A percentile compares a stretch with the other conserved stretches of the same genome.
Conservation (phyloP, 2,888 invertebrate genomes). For the Chirona hameri region DNA sequence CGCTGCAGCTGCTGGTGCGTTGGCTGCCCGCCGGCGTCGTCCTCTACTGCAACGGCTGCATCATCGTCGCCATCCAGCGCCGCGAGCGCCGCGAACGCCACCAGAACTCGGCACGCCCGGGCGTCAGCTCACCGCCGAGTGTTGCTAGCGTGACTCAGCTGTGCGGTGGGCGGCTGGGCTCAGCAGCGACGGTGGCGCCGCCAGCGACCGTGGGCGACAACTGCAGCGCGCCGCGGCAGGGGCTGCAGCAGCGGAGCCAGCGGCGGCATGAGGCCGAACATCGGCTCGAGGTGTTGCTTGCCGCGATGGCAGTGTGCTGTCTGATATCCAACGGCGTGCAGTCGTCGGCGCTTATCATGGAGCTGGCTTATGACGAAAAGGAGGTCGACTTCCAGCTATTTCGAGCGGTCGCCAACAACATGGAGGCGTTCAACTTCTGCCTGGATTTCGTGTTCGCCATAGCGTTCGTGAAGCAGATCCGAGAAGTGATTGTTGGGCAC, state of each 20-base stretch:
- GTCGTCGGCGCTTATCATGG: background rate
- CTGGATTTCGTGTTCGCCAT: slow-evolving; percentile 22
- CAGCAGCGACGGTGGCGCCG: too few species aligned
- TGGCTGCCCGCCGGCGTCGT: background rate
- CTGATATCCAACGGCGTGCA: background rate
- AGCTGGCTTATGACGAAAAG: background rate
- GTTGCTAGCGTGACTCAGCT: background rate
- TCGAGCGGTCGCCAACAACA: background rate
- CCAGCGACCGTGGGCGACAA: too few species aligned
- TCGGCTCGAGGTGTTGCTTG: background rate
- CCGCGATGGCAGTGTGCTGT: background rate
- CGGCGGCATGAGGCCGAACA: background rate
- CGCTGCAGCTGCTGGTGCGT: background rate
- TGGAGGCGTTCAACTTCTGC: background rate
- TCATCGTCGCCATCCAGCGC: background rate
- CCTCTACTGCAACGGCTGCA: slow-evolving; percentile 4
- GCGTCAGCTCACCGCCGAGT: background rate
- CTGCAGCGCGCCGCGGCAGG: too few species aligned
- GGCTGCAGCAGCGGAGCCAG: background rate
- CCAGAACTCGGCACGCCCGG: too few species aligned
- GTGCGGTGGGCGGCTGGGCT: background rate
- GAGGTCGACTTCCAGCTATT: background rate
- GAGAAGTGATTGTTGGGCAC: background rate
- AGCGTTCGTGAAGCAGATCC: background rate
- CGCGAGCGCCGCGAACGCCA: background rate